phyloP scores from a whole-genome alignment of 2,888 invertebrate genomes.

The Steinernema carpocapsae region DNA sequence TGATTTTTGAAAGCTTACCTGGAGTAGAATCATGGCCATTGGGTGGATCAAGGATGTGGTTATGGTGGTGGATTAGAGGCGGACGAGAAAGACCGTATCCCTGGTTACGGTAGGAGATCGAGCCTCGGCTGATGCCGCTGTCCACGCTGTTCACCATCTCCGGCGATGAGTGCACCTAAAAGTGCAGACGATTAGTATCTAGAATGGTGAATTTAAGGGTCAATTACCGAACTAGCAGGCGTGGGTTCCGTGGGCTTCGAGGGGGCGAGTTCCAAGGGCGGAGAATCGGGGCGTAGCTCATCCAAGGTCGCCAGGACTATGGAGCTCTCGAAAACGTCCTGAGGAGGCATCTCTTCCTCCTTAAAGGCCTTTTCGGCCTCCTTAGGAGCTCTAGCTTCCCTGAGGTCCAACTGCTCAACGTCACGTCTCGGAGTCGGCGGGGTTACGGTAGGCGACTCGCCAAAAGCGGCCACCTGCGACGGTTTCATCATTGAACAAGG shows the following conservation, averaged over 20 bases:
- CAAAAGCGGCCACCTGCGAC: neutral
- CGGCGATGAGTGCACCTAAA: slow-evolving; percentile 31
- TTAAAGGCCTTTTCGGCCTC: neutral
- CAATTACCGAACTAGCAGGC: neutral
- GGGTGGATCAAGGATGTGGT: neutral
- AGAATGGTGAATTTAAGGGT: slow-evolving; percentile 5
- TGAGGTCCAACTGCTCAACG: neutral
- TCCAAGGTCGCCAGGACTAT: neutral
- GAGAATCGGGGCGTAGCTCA: slow-evolving; percentile 14
- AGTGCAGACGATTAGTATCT: neutral
- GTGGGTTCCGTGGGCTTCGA: neutral
- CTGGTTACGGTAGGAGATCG: slow-evolving; percentile 42
- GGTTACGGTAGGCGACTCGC: slow-evolving; percentile 4
- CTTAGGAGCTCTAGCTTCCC: neutral
- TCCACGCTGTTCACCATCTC: slow-evolving; percentile 44
- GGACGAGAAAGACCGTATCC: slow-evolving; percentile 25
- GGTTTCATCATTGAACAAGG: neutral
- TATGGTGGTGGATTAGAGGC: slow-evolving; percentile 2
- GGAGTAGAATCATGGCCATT: neutral
- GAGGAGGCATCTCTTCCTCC: neutral
- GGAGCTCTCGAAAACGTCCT: neutral
- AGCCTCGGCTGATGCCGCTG: slow-evolving; percentile 41
- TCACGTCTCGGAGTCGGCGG: slow-evolving; percentile 5
- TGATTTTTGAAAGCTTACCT: too few relatives aligned
- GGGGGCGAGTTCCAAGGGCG: neutral